A percentile compares a stretch with the other conserved stretches of the same genome.
Conservation (phyloP, 2,113 vertebrate species). For the Hippocampus abdominalis region DNA sequence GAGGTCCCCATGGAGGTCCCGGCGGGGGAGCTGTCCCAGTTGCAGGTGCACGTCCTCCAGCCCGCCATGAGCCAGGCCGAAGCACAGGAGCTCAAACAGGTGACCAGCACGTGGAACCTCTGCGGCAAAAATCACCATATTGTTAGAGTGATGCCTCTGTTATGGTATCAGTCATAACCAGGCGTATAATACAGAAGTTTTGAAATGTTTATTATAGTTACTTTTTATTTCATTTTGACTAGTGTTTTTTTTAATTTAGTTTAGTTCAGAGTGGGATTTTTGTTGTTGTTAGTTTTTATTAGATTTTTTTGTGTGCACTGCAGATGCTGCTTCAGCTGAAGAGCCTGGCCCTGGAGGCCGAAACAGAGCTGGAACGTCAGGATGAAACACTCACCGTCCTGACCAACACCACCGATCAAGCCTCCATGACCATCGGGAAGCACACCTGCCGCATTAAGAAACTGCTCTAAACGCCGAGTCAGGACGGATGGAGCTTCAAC, state of each 20-base stretch:
- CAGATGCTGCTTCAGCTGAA: constrained; percentile 90
- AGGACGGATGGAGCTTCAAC: background rate
- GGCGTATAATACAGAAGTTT: background rate
- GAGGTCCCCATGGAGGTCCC: constrained; percentile 65
- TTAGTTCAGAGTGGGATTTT: no score
- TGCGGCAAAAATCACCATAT: background rate
- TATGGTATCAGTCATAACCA: background rate
- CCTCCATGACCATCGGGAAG: constrained; percentile 77
- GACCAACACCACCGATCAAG: constrained; percentile 74
- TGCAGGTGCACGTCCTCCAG: constrained; percentile 74
- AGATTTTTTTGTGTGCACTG: constrained; percentile 11
- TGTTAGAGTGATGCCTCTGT: background rate
- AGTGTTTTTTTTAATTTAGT: no score
- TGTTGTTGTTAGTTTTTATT: no score
- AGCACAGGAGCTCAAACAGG: constrained; percentile 85
- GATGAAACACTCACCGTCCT: constrained; percentile 83
- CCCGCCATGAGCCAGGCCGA: constrained; percentile 79
- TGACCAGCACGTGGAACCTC: constrained; percentile 49
- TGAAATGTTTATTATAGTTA: no score
- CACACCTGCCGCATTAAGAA: constrained; percentile 82
- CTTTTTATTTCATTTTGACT: no score
- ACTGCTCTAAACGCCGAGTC: constrained; percentile 69
- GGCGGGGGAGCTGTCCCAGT: constrained; percentile 64
- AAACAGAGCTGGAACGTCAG: constrained; percentile 86
- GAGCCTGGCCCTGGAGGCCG: constrained; percentile 83